Percentiles rank a stretch among this genome's conserved stretches.
Evolutionary conservation across 1,140 invertebrate species (phyloP).

Genomic region (Hypothenemus hampei): DNA sequence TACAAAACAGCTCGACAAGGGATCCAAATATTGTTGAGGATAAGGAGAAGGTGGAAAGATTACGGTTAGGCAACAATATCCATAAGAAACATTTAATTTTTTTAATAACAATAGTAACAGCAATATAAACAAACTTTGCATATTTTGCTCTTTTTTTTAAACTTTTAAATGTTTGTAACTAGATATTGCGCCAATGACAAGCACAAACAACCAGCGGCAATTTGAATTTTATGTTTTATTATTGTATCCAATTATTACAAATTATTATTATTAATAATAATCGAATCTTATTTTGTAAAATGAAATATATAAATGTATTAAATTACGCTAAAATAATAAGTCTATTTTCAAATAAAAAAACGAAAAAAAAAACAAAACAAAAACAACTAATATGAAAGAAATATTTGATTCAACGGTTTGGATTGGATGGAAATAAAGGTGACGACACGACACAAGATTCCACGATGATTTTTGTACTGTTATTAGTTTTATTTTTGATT

Average conservation of each 20-base stretch:
- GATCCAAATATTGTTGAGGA: not conserved
- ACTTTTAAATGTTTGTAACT: no score
- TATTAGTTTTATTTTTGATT: no score
- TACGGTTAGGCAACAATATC: conserved; percentile 23
- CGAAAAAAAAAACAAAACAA: conserved; percentile 35
- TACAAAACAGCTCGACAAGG: not conserved
- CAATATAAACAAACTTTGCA: no score
- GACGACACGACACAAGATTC: conserved; percentile 32
- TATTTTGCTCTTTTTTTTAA: no score
- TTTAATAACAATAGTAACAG: no score
- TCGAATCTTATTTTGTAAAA: conserved; percentile 38
- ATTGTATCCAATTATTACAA: conserved; percentile 42
- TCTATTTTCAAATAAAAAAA: conserved; percentile 40
- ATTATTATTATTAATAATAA: no score
- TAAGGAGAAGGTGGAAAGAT: not conserved
- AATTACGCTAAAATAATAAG: conserved; percentile 33
- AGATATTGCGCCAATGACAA: conserved; percentile 32
- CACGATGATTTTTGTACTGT: conserved; percentile 32
- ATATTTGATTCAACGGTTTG: no score
- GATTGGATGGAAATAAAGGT: conserved; percentile 35
- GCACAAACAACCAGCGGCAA: conserved; percentile 20
- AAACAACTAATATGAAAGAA: conserved; percentile 18
- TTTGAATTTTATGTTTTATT: conserved; percentile 27
- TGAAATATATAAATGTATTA: conserved; percentile 31
- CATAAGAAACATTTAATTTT: conserved; percentile 29